A percentile compares a stretch with the other conserved stretches of the same genome.
phyloP scores from a whole-genome alignment of 2,888 invertebrate species.

The Yponomeuta plumbellus region DNA sequence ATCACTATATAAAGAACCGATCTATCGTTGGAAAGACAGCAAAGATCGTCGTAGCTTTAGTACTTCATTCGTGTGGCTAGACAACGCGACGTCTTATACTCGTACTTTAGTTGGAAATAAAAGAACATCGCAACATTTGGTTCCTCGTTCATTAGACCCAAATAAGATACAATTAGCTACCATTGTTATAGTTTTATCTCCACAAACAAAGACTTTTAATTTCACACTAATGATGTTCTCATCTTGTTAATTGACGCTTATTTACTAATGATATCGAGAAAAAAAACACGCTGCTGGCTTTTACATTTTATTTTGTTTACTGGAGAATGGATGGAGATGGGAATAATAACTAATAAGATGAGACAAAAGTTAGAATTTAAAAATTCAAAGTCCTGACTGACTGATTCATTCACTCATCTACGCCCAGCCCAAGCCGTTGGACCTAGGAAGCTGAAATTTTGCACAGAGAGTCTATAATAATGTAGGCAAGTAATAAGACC shows the following conservation, averaged over 20 bases:
- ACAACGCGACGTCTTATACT: background rate
- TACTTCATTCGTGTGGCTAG: background rate
- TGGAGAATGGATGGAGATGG: background rate
- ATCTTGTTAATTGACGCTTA: background rate
- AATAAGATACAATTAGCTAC: background rate
- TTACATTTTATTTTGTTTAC: background rate
- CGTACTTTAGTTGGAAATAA: background rate
- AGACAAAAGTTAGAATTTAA: too few species aligned
- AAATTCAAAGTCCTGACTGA: too few species aligned
- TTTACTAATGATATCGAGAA: background rate
- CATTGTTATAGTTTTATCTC: background rate
- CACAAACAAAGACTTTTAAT: background rate
- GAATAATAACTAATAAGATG: too few species aligned
- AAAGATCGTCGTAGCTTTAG: background rate
- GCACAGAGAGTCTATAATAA: too few species aligned
- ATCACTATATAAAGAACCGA: background rate
- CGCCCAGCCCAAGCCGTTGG: too few species aligned
- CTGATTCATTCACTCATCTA: too few species aligned
- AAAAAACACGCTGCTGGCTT: background rate
- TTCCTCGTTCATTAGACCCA: background rate
- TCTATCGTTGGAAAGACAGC: background rate
- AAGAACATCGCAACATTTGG: background rate
- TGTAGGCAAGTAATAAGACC: too few species aligned
- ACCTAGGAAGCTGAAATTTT: too few species aligned
- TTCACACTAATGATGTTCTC: background rate